Base-by-base conservation (phyloP, 64 coral and sea anemone genomes). In the Hydrozoanthus tunicans region DNA sequence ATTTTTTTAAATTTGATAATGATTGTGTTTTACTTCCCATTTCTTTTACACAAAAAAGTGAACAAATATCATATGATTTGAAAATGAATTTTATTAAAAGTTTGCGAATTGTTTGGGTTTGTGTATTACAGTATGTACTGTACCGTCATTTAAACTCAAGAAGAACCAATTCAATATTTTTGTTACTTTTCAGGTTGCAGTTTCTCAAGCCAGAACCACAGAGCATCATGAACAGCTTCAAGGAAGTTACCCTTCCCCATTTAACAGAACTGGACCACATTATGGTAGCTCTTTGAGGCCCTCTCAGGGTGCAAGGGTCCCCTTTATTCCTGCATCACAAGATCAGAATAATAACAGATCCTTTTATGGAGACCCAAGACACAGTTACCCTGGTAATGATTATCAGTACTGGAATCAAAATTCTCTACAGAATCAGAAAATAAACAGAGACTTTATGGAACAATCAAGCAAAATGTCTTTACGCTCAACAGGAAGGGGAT, bases 261-360 rank as follows among this genome's bases (percentile, higher is more conserved):
- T 70, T 1, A 62, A 75, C 55, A 51, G 25, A 88, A 51, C 11
- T 88, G 84, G 8, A 51, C 55, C 84, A 60, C 7, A 58, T 43
- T 43, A 43, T 69, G 43, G 3, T 54, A 73, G 9, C 4, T 88
- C 69, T 73, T 73, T 51, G 24, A 14, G 9, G 56, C 56, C 68
- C 1, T 70, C 69, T 88, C 69, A 23, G 66, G 56, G 13, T 27
- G 9, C 9, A 7, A 74, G 84, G 6, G 20, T 12, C 59, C 55
- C 59, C 67, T n/a, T 58, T 6, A 74, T 59, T 58, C 54, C 84
- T 62, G 5, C 70, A 12, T 58, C 56, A 73, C 84, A 75, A 12
- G 54, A 59, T 59, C 68, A 88, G 57, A 61, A 73, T 5, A 88
- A 74, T 70, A 61, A 73, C 20, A 88, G 65, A n/a, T 56, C 65